phyloP scores from a whole-genome alignment of 2,888 invertebrate species.

The Nezara viridula region DNA sequence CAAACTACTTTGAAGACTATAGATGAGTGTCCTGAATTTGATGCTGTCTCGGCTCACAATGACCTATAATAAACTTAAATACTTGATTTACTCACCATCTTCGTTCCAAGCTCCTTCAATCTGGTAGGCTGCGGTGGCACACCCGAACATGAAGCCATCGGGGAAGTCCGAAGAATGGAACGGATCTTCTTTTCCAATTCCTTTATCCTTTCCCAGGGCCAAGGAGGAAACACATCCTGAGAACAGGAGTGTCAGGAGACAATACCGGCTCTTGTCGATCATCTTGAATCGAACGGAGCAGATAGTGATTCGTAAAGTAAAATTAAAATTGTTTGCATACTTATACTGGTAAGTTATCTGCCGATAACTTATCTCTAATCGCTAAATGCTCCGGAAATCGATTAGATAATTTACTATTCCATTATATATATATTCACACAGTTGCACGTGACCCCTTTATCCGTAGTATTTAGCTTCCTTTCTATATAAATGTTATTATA shows the following conservation, averaged over 20 bases:
- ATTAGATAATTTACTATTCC: neutral
- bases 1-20: no score
- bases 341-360: neutral
- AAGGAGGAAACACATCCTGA: neutral
- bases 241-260: neutral
- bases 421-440: neutral
- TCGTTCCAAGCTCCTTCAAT: slow-evolving; percentile 64
- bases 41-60: no score
- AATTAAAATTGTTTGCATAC: neutral
- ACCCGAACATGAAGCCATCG: slow-evolving; percentile 63
- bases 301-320: neutral
- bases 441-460: no score
- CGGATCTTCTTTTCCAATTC: neutral
- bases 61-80: no score
- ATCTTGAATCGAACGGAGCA: neutral
- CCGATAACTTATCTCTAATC: neutral
- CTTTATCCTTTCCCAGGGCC: neutral
- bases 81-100: slow-evolving; percentile 60
- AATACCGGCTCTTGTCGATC: neutral
- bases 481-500: no score
- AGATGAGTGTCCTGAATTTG: no score
- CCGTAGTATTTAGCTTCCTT: no score
- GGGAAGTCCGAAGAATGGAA: slow-evolving; percentile 60
- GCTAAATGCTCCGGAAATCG: neutral
- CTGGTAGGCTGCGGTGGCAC: slow-evolving; percentile 64